Conservation (phyloP, 2,113 vertebrate genomes). For the Fregetta grallaria region DNA sequence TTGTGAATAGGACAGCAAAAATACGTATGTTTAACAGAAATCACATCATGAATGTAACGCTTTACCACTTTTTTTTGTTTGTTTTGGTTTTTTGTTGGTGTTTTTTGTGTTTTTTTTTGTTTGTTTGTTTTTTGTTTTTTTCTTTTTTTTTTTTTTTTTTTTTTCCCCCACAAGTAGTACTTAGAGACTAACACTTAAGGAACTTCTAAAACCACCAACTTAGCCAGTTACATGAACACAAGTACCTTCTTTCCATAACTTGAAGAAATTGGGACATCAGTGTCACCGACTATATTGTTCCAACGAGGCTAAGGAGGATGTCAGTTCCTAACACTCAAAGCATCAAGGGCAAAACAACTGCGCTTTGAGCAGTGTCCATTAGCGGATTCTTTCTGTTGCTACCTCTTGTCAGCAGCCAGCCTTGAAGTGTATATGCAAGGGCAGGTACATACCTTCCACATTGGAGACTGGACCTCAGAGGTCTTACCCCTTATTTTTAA, state of each 20-base stretch:
- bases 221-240: background rate
- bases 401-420: background rate
- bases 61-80: background rate
- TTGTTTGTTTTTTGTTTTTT: too few species aligned
- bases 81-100: too few species aligned
- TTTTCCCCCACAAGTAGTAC: too few species aligned
- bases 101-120: too few species aligned
- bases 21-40: background rate
- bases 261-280: background rate
- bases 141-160: too few species aligned
- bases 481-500: background rate
- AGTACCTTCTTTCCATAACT: background rate
- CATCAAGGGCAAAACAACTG: background rate
- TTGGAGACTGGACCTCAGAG: background rate
- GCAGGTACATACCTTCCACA: background rate
- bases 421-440: rapidly evolving
- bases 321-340: background rate
- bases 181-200: background rate
- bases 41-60: background rate
- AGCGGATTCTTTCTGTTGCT: background rate
- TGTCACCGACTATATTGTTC: background rate
- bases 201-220: background rate
- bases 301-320: background rate
- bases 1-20: background rate
- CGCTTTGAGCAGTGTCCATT: rapidly evolving